Evolutionary conservation across 1,140 invertebrate genomes (phyloP).

Genomic region (Batillaria attramentaria): DNA sequence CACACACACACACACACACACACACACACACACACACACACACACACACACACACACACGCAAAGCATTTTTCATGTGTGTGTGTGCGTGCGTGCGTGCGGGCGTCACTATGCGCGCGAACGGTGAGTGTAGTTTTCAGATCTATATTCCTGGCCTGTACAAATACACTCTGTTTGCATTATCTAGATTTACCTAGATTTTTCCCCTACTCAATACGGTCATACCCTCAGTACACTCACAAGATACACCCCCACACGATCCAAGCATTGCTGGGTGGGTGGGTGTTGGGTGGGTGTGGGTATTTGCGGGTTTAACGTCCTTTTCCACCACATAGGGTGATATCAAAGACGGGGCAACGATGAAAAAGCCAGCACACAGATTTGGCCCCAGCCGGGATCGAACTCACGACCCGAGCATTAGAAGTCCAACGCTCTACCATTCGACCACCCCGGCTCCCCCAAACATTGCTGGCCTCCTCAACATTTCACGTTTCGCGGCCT

Average conservation of each 20-base stretch:
- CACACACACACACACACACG: neutral
- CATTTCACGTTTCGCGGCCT: too few species aligned
- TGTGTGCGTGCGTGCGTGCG: neutral
- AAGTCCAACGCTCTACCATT: too few species aligned
- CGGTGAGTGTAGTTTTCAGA: neutral
- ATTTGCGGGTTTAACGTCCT: too few species aligned
- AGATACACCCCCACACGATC: neutral
- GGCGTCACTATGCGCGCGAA: neutral
- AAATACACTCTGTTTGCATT: neutral
- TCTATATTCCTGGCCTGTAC: neutral
- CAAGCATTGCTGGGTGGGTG: neutral
- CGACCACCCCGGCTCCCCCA: too few species aligned
- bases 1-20: slow-evolving; percentile 12
- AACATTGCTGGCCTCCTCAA: too few species aligned
- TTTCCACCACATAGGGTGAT: too few species aligned
- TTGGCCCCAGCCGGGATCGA: too few species aligned
- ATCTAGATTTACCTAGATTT: neutral
- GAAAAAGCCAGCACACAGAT: too few species aligned
- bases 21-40: neutral
- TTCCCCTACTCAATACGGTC: neutral
- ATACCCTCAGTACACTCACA: neutral
- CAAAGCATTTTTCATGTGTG: neutral
- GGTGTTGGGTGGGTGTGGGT: neutral
- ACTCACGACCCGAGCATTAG: too few species aligned
- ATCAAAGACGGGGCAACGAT: too few species aligned